Conservation (phyloP, 1,140 invertebrate genomes). For the Heterodera carotae region DNA sequence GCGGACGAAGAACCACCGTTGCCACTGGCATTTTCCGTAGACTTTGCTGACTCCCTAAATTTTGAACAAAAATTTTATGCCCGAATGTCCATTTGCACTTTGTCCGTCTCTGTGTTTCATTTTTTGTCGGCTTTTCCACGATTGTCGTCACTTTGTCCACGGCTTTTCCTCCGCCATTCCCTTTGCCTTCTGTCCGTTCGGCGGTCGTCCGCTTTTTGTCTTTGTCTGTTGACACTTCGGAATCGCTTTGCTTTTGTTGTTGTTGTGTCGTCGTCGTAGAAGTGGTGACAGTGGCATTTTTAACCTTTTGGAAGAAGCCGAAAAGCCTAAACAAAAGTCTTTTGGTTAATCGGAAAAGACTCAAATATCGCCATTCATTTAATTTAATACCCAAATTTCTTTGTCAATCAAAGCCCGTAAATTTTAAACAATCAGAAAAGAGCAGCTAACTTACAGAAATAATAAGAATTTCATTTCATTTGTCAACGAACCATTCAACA, state of each 20-base stretch:
- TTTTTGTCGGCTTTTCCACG: not conserved
- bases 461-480: no score
- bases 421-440: not conserved
- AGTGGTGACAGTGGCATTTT: slow-evolving; percentile 25
- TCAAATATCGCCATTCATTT: no score
- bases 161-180: not conserved
- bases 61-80: slow-evolving; percentile 3
- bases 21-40: not conserved
- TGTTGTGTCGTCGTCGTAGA: not conserved
- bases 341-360: no score
- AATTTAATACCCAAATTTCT: no score
- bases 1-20: not conserved
- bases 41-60: not conserved
- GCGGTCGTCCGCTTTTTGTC: not conserved
- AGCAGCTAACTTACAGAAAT: no score
- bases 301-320: slow-evolving; percentile 43
- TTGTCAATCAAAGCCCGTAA: no score
- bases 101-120: not conserved
- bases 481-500: slow-evolving; percentile 38
- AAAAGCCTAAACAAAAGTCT: slow-evolving; percentile 39
- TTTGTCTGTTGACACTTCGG: not conserved
- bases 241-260: not conserved
- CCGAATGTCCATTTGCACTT: not conserved
- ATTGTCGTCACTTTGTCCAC: not conserved
- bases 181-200: not conserved